phyloP scores from a whole-genome alignment of 37 sponge, comb jelly and placozoan species.

The Mnemiopsis leidyi region DNA sequence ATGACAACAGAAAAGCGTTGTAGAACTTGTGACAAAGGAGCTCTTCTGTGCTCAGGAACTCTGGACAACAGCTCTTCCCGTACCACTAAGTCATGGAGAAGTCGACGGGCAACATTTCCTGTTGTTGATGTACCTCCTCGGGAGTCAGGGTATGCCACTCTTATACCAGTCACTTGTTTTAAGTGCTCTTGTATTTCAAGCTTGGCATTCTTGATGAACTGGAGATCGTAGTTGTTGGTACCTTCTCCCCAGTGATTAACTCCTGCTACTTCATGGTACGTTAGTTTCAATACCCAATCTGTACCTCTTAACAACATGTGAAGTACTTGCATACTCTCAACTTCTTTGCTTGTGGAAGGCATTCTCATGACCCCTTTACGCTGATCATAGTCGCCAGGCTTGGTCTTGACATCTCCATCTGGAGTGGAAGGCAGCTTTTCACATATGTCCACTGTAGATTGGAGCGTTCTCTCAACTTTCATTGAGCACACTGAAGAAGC shows the following conservation, averaged over 20 bases:
- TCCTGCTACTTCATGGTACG: background rate
- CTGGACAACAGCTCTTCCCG: background rate
- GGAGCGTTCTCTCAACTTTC: background rate
- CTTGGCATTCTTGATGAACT: background rate
- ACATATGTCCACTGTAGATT: background rate
- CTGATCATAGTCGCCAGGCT: background rate
- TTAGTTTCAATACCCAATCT: background rate
- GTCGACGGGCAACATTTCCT: background rate
- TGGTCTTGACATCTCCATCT: background rate
- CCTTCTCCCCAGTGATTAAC: background rate
- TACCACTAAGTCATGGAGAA: background rate
- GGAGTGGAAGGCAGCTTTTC: background rate
- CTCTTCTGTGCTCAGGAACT: background rate
- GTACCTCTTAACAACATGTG: background rate
- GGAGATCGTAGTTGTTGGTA: background rate
- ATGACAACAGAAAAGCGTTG: background rate
- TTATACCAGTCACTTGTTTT: background rate
- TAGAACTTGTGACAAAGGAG: background rate
- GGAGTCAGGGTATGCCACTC: background rate
- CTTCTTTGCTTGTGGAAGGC: background rate
- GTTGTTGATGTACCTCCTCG: background rate
- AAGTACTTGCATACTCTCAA: background rate
- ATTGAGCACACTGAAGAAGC: background rate
- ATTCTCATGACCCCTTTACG: background rate
- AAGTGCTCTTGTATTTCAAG: background rate